These are phyloP conservation scores for Balanococcus diminutus DNA, from an alignment of 2,888 invertebrate genomes.

Conservation along the genomic window DNA sequence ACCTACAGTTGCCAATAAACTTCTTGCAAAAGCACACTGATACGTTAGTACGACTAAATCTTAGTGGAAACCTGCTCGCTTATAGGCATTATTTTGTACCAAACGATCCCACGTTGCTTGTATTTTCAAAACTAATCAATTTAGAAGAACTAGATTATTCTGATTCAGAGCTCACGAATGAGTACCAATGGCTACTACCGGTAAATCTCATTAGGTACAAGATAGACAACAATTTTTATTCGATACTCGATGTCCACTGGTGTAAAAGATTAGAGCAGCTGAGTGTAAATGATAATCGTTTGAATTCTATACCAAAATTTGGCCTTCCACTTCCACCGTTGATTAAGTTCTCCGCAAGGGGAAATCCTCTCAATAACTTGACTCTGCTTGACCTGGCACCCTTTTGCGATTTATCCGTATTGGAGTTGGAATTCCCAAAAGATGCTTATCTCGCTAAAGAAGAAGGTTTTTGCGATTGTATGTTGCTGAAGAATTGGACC, in stretches of 20 bases:
- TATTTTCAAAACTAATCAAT: neutral
- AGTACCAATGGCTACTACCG: neutral
- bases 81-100: neutral
- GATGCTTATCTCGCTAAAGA: neutral
- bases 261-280: neutral
- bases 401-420: neutral
- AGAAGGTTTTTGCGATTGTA: neutral
- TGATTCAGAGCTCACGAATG: neutral
- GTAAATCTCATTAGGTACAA: neutral
- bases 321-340: neutral
- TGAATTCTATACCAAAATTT: neutral
- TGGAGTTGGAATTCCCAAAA: neutral
- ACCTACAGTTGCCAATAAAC: neutral
- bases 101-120: neutral
- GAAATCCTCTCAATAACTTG: neutral
- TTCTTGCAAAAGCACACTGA: neutral
- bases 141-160: neutral
- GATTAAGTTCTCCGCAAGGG: neutral
- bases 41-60: neutral
- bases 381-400: neutral
- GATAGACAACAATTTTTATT: neutral
- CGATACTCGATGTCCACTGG: neutral
- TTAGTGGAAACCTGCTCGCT: neutral
- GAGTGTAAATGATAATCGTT: neutral
- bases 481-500: neutral